A percentile compares a stretch with the other conserved stretches of the same genome.
These are phyloP conservation scores for Phoronis australis DNA, from an alignment of 2,888 invertebrate genomes.

Conservation along the genomic window DNA sequence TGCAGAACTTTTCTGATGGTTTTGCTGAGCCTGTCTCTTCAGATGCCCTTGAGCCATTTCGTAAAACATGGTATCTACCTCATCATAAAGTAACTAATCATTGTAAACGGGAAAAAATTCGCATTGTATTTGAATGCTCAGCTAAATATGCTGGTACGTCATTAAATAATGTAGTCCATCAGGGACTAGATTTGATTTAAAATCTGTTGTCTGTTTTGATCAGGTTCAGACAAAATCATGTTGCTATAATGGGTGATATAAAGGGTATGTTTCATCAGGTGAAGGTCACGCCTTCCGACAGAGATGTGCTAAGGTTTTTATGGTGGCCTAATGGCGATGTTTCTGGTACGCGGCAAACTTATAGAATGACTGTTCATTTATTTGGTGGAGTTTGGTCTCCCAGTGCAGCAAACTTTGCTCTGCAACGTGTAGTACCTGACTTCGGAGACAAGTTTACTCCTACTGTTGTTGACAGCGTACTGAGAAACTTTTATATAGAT, in stretches of 20 bases:
- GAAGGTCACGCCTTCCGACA: neutral
- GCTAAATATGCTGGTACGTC: neutral
- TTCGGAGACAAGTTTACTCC: too few species aligned
- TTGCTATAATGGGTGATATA: too few species aligned
- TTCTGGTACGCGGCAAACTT: neutral
- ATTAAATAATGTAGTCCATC: neutral
- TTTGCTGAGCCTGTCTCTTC: neutral
- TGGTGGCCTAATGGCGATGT: neutral
- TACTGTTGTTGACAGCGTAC: neutral
- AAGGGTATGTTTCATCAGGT: too few species aligned
- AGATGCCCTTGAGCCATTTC: neutral
- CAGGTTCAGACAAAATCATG: neutral
- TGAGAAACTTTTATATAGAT: constrained; percentile 2
- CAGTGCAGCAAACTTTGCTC: neutral
- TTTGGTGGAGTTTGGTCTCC: neutral
- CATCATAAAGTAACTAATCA: too few species aligned
- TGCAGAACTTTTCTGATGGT: too few species aligned
- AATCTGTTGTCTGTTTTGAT: neutral
- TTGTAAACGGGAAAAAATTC: too few species aligned
- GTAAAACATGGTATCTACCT: neutral
- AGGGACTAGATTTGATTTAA: neutral
- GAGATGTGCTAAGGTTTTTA: neutral
- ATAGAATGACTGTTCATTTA: neutral
- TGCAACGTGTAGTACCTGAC: too few species aligned
- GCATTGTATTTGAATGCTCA: constrained; percentile 3